A percentile compares a stretch with the other conserved stretches of the same genome.
Conservation (phyloP, 2,888 invertebrate species). For the Lysandra bellargus region DNA sequence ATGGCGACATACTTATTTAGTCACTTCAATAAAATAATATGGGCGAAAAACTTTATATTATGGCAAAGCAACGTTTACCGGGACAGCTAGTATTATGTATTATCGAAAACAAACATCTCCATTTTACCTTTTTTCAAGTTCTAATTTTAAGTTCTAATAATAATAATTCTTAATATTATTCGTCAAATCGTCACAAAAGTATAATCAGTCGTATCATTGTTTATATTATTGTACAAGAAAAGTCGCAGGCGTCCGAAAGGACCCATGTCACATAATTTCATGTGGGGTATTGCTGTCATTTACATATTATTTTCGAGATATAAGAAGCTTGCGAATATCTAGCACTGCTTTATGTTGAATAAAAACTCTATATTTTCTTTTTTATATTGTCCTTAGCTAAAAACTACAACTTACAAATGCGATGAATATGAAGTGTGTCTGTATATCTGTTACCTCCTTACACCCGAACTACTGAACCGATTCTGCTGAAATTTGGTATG, state of each 20-base stretch:
- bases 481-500: no score
- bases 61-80: no score
- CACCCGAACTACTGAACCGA: no score
- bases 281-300: conserved; percentile 39
- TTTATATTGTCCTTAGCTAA: background rate
- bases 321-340: conserved; percentile 34
- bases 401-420: background rate
- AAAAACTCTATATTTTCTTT: background rate
- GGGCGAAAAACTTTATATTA: no score
- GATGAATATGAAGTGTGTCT: no score
- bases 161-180: background rate
- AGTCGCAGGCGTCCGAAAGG: conserved; percentile 38
- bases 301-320: conserved; percentile 22
- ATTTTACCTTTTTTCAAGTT: background rate
- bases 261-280: conserved; percentile 40
- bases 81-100: no score
- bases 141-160: background rate
- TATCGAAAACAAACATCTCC: no score
- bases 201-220: conserved; percentile 47
- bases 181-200: background rate
- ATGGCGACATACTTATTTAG: no score
- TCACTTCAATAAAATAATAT: no score
- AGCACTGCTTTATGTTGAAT: background rate
- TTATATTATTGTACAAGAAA: conserved; percentile 45
- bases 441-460: no score